phyloP scores from a whole-genome alignment of 2,113 vertebrate species.

The Cochlearius cochlearius region DNA sequence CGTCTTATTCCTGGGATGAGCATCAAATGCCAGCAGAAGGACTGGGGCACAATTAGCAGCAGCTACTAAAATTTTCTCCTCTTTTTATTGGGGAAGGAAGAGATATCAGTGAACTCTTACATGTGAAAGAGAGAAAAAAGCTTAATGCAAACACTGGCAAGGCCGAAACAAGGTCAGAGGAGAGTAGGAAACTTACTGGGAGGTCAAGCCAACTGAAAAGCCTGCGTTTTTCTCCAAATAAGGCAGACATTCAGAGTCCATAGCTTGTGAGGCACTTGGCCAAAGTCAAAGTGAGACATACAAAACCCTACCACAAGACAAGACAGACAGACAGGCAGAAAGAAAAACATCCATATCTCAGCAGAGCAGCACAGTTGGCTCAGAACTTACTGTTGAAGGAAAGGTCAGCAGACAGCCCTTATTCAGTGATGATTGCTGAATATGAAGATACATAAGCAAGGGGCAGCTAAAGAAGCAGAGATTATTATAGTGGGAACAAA shows the following conservation, averaged over 20 bases:
- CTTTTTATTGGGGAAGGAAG: background rate
- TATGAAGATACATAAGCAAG: background rate
- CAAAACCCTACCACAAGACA: background rate
- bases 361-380: background rate
- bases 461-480: background rate
- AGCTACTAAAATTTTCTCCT: background rate
- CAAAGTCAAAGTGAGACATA: slow-evolving; percentile 32
- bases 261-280: slow-evolving; percentile 5
- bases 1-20: background rate
- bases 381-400: background rate
- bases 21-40: background rate
- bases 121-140: background rate
- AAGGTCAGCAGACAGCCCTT: slow-evolving; percentile 18
- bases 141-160: background rate
- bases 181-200: background rate
- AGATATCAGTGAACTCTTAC: background rate
- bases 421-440: background rate
- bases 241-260: background rate
- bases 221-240: background rate
- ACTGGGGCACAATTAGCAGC: background rate
- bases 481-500: background rate
- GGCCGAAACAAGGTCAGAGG: background rate
- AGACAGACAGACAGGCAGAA: background rate
- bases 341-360: slow-evolving; percentile 3
- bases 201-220: slow-evolving; percentile 27